Evolutionary conservation across 2,888 invertebrate genomes (phyloP), one percentile per base, ranked within the genome.

Genomic region (Crossocerus cetratus): DNA sequence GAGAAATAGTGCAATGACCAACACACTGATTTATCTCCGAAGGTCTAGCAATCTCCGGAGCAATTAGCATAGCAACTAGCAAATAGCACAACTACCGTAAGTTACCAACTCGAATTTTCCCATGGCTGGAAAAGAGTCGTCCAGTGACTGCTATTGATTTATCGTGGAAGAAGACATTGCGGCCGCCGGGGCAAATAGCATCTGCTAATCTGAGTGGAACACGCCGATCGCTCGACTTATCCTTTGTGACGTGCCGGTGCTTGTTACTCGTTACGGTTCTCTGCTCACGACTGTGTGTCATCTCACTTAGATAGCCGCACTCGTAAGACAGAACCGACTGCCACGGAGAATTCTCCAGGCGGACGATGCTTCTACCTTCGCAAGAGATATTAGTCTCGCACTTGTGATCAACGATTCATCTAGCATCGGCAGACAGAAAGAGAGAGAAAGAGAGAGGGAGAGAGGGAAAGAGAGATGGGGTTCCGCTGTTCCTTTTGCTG

Each of bases 201-300:
- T 32, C 32, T 32, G 32, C 32, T 49, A 16, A 49, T 49, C 14
- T 16, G 16, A 49, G 49, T 49, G 49, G 49, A 49, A 16, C 14
- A 49, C 16, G 49, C 49, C 49, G 49, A 49, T 49, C 49, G 49
- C 16, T 16, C 49, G 49, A 16, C 49, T 49, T 49, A 49, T 49
- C 49, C 49, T 49, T 49, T 49, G 49, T 49, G 49, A 49, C 49
- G 49, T 49, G 14, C 49, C 16, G 49, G 49, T 16, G 49, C 49
- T 49, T 49, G 49, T 49, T 49, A 49, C 16, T 16, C 49, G 49
- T 49, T 49, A 49, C 49, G 49, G 49, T 49, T 49, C 49, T 49
- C 49, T 49, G 49, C 49, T 49, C 49, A 16, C 49, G 16, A 16
- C 49, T 16, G 49, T 16, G 49, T 49, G 49, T 49, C 49, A 49